Evolutionary conservation across 2,888 invertebrate species (phyloP), one percentile per base, ranked within the genome.

Genomic region (Fissipunctia ypsillon): DNA sequence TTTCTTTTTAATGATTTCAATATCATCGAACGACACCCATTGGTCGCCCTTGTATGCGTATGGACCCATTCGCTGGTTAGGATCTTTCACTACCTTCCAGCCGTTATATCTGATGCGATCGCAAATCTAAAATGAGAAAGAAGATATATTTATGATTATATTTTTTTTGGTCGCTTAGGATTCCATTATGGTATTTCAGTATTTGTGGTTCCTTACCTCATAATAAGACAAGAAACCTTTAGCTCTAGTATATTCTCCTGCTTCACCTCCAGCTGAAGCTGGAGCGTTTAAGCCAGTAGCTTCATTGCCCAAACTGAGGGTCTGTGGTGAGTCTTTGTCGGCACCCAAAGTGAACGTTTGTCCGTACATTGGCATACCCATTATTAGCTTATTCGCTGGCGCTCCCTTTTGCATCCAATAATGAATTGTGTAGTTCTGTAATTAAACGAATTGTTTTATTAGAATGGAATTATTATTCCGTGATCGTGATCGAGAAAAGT

Each of bases 21-120:
- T 96, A 89, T 99, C 99, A 90, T 99, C 99, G 88, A 97, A 99
- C 3, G 98, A 98, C 31, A 99, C 98, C 99, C 99, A 99, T 90
- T 99, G 99, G 88, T 98, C 98, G 61, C 97, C 98, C 88, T 98
- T 98, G 90, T 97, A 98, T 0, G 99, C 98, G 87, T 98, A 99
- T 0, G 99, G 99, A 7, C 99, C 99, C 97, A 99, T 98, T 64
- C 98, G 96, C 22, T 97, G 96, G 66, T 97, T 93, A 0, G 97
- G 97, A 90, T 99, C 98, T 89, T 98, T 97, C 0, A 98, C 97
- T 0, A 98, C 97, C 6, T 97, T 97, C 98, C 98, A 98, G 3
- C 97, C 98, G 73, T 97, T 97, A 82, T 97, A 97, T 81, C 97
- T 97, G 19, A 99, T 96, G 77, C 98, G 97, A 83, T 98, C 97